phyloP scores from a whole-genome alignment of 2,888 invertebrate species.

The Glaucopsyche alexis region DNA sequence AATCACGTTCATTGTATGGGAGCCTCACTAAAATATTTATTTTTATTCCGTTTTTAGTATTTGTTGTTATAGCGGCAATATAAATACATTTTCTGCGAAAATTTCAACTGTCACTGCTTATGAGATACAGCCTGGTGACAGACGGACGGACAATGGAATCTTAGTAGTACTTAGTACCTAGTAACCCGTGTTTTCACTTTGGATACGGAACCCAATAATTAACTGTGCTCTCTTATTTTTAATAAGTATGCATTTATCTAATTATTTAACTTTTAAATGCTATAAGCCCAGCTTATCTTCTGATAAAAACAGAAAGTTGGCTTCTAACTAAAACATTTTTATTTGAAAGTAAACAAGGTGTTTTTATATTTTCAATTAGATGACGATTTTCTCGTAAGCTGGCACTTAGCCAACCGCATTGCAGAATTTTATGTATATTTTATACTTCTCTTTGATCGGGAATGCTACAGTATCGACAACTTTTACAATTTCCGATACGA shows the following conservation, averaged over 20 bases:
- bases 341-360: neutral
- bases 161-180: too few species aligned
- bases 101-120: too few species aligned
- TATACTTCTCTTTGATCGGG: neutral
- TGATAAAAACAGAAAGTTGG: neutral
- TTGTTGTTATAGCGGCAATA: too few species aligned
- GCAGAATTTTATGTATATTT: slow-evolving; percentile 19
- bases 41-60: too few species aligned
- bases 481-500: neutral
- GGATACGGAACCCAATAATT: too few species aligned
- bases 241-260: neutral
- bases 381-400: neutral
- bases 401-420: slow-evolving; percentile 20
- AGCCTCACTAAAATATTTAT: too few species aligned
- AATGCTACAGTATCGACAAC: neutral
- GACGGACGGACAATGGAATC: too few species aligned
- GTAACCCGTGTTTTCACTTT: too few species aligned
- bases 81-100: too few species aligned
- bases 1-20: too few species aligned
- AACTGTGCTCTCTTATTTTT: neutral
- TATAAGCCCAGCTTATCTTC: neutral
- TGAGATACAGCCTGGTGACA: too few species aligned
- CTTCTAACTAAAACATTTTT: neutral
- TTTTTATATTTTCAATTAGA: neutral
- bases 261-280: neutral